These are phyloP conservation scores for Hippocampus kuda DNA, from an alignment of 2,797 vertebrate genomes.

Conservation along the genomic window DNA sequence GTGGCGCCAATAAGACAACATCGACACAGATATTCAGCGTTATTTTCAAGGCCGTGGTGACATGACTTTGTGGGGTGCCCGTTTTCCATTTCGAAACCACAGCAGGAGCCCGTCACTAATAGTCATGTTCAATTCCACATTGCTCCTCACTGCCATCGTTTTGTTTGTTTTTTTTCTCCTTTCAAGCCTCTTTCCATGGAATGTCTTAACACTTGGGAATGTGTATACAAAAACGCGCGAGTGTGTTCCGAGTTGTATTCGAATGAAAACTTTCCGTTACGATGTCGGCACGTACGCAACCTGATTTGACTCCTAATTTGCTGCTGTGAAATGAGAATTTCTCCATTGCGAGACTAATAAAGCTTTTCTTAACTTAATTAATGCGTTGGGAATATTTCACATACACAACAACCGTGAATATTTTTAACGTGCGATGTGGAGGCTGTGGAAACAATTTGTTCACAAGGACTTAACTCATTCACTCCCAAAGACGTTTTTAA, in stretches of 20 bases:
- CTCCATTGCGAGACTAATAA: too few relatives aligned
- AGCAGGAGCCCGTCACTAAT: background rate
- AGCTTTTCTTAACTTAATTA: too few relatives aligned
- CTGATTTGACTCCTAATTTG: conserved; percentile 23
- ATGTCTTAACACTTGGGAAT: conserved; percentile 53
- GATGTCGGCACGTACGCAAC: conserved; percentile 24
- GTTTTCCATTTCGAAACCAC: background rate
- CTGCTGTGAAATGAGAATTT: too few relatives aligned
- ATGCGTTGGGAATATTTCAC: conserved; percentile 9
- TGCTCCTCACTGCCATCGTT: conserved; percentile 11
- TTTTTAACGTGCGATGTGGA: conserved; percentile 26
- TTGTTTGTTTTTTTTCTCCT: conserved; percentile 5
- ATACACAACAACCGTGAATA: conserved; percentile 31
- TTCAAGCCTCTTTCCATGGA: conserved; percentile 40
- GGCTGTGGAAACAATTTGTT: conserved; percentile 17
- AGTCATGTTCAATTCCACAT: background rate
- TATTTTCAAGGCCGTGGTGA: background rate
- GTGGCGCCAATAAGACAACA: background rate
- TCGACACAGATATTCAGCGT: background rate
- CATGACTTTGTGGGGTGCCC: conserved; percentile 6
- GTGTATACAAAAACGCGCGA: conserved; percentile 20
- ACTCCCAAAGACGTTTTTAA: too few relatives aligned
- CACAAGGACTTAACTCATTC: conserved; percentile 56
- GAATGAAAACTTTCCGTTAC: background rate
- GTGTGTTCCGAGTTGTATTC: background rate